These are phyloP conservation scores for Heliconius cydno DNA, from an alignment of 2,888 invertebrate species.

Conservation along the genomic window DNA sequence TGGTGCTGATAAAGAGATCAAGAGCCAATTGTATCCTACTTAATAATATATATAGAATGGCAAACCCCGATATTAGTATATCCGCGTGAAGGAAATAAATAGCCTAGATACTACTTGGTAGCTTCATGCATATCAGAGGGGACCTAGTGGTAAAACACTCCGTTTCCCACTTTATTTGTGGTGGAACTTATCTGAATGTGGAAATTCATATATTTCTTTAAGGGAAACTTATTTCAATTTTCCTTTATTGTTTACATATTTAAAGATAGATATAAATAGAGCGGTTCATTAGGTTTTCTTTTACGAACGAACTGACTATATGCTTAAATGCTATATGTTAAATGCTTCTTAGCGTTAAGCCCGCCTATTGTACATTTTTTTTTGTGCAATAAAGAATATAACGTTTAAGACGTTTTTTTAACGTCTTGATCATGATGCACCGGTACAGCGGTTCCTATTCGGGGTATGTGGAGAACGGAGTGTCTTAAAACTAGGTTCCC, in stretches of 20 bases:
- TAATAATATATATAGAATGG: neutral
- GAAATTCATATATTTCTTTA: neutral
- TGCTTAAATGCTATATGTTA: too few relatives aligned
- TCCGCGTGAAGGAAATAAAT: neutral
- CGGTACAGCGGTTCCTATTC: too few relatives aligned
- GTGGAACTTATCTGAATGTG: neutral
- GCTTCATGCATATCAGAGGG: neutral
- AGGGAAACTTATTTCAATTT: neutral
- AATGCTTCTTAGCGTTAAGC: too few relatives aligned
- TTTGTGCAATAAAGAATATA: too few relatives aligned
- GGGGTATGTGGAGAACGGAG: too few relatives aligned
- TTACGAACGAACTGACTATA: too few relatives aligned
- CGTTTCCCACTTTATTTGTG: neutral
- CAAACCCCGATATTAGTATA: neutral
- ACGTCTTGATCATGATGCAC: neutral
- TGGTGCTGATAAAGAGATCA: conserved; percentile 22
- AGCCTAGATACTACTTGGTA: neutral
- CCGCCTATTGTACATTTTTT: too few relatives aligned
- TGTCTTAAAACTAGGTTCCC: too few relatives aligned
- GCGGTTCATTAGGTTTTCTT: neutral
- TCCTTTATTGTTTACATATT: neutral
- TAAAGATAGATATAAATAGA: neutral
- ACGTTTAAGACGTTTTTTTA: too few relatives aligned
- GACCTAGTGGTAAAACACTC: neutral
- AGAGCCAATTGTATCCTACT: neutral